These are phyloP conservation scores for Anastrepha obliqua DNA, from an alignment of 1,140 invertebrate genomes.

Conservation along the genomic window DNA sequence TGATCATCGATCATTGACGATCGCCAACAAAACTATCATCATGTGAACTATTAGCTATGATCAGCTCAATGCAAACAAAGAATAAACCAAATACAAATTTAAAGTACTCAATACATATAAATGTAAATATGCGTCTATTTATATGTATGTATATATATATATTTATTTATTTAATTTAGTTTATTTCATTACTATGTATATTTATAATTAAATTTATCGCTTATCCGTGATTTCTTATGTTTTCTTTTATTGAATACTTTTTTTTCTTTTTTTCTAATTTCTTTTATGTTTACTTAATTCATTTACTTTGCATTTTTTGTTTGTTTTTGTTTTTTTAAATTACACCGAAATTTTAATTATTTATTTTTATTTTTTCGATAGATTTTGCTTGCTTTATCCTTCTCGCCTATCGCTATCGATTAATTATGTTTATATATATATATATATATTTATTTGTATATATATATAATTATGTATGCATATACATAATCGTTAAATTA, in stretches of 20 bases:
- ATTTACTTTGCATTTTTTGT: neutral
- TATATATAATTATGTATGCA: slow-evolving; percentile 2
- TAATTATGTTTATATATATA: slow-evolving; percentile 13
- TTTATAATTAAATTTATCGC: slow-evolving; percentile 42
- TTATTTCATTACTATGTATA: slow-evolving; percentile 40
- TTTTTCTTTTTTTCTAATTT: neutral
- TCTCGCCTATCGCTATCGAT: slow-evolving; percentile 24
- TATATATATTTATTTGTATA: neutral
- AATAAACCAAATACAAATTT: neutral
- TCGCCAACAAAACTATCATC: neutral
- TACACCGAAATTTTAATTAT: neutral
- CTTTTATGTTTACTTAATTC: neutral
- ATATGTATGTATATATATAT: slow-evolving; percentile 2
- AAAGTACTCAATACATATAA: slow-evolving; percentile 26
- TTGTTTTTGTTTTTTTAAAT: slow-evolving; percentile 17
- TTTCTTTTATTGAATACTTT: neutral
- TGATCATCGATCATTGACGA: too few relatives aligned
- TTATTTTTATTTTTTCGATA: slow-evolving; percentile 50
- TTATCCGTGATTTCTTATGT: slow-evolving; percentile 3
- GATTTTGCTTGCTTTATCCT: slow-evolving; percentile 10
- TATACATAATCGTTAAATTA: neutral
- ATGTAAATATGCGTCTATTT: slow-evolving; percentile 47
- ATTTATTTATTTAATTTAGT: slow-evolving; percentile 41
- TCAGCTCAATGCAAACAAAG: slow-evolving; percentile 29
- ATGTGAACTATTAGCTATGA: neutral